Evolutionary conservation across 1,140 invertebrate species (phyloP).

Genomic region (Diabrotica virgifera): DNA sequence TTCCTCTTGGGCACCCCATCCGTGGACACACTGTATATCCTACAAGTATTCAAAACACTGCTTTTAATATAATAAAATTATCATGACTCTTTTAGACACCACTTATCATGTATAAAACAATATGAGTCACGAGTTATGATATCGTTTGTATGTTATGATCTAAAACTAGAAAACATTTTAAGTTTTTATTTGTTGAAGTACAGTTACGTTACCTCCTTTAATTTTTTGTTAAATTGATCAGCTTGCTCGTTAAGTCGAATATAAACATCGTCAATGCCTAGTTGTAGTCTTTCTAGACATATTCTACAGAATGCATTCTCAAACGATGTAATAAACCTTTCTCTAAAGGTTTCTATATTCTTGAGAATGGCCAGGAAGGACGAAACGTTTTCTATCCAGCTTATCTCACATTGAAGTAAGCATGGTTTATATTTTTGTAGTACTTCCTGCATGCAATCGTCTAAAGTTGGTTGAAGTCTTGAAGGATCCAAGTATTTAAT

Average conservation of each 20-base stretch:
- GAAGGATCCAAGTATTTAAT: slow-evolving; percentile 3
- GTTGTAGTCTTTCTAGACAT: not conserved
- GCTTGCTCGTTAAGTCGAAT: not conserved
- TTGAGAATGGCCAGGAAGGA: not conserved
- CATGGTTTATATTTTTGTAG: slow-evolving; percentile 4
- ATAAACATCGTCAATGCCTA: not conserved
- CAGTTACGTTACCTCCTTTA: not conserved
- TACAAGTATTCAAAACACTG: no score
- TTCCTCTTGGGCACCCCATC: no score
- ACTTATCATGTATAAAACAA: no score
- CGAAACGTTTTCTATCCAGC: not conserved
- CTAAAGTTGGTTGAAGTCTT: slow-evolving; percentile 10
- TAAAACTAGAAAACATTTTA: no score
- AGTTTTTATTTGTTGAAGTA: not conserved
- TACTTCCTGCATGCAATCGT: slow-evolving; percentile 11
- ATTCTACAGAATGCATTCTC: not conserved
- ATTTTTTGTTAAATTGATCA: not conserved
- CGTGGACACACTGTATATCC: no score
- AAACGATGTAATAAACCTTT: not conserved
- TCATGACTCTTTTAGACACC: no score
- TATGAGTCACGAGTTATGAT: no score
- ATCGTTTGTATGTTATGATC: no score
- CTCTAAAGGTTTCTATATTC: not conserved
- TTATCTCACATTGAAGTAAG: not conserved
- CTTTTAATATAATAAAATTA: no score